Base-by-base conservation (phyloP, 2,888 invertebrate genomes). In the Cantharis rufa region DNA sequence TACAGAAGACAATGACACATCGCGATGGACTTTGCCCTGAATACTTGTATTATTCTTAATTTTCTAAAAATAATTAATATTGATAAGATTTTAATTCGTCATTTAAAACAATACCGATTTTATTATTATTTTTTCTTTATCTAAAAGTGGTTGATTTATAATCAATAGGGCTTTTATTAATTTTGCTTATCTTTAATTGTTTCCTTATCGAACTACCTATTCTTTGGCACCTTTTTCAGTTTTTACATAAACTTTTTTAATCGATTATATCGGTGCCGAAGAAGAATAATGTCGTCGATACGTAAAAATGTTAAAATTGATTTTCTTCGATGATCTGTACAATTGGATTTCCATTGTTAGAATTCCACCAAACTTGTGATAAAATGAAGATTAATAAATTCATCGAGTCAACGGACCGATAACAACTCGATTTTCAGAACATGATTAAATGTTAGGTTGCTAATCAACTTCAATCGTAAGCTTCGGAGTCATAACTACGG, bases 1-100 rank as follows among this genome's bases (percentile, higher is more conserved):
- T 69, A 69, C 2, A 69, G 69, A 21, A 69, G 73, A 73, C 73
- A 73, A 69, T 73, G 73, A 73, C 73, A 69, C 73, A 73, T 69
- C 16, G 69, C 7, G 24, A 7, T 73, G 73, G 32, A 73, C 73
- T 73, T 73, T n/a, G 69, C 1, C 69, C 62, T 32, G 69, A n/a
- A 24, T 62, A 73, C 16, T 62, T 73, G 61, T 61, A n/a, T 13
- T 48, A 48, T 28, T 69, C 28, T 73, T 27, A 63, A 69, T 69
- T 73, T 73, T 73, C 73, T 69, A 69, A 69, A 69, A 73, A 27
- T 62, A 48, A 72, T 69, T 27, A 15, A 21, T 18, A 69, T 62
- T 61, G 73, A 73, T 73, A 69, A 73, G 28, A 16, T 24, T 15
- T 62, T 32, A 21, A 48, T 69, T 9, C 15, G 18, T n/a, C 16